These are phyloP conservation scores for Centruroides sculpturatus DNA, from an alignment of 1,140 invertebrate genomes.

Conservation along the genomic window DNA sequence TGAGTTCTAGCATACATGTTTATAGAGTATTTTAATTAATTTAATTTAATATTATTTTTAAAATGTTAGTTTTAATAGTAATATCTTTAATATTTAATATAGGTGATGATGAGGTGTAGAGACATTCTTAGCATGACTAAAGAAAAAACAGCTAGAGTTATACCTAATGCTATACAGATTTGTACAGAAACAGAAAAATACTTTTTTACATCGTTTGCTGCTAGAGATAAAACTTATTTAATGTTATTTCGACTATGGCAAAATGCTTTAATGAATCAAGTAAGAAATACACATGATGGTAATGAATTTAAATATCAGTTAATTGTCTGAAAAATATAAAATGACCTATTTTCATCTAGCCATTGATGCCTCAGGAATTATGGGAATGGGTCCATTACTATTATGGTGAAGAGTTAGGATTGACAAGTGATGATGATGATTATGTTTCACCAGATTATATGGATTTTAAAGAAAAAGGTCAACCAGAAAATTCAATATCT, in stretches of 20 bases:
- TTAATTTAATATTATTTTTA: no score
- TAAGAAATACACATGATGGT: conserved; percentile 23
- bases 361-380: conserved; percentile 68
- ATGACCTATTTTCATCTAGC: conserved; percentile 33
- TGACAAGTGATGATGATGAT: conserved; percentile 85
- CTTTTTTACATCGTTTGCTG: conserved; percentile 83
- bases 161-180: conserved; percentile 87
- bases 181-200: conserved; percentile 68
- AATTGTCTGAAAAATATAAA: conserved; percentile 1
- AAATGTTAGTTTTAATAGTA: no score
- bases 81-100: conserved; percentile 22
- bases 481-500: no score
- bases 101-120: conserved; percentile 37
- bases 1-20: no score
- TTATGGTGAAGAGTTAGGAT: conserved; percentile 81
- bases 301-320: neutral
- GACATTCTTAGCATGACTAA: conserved; percentile 84
- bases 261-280: conserved; percentile 80
- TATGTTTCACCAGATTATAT: conserved; percentile 38
- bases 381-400: conserved; percentile 81
- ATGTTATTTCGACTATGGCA: conserved; percentile 93
- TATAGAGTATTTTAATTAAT: no score
- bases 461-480: conserved; percentile 9
- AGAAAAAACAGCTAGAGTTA: conserved; percentile 74
- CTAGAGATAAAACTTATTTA: conserved; percentile 81